These are phyloP conservation scores for Ciconia nigra DNA, from an alignment of 2,797 vertebrate species.

Conservation along the genomic window DNA sequence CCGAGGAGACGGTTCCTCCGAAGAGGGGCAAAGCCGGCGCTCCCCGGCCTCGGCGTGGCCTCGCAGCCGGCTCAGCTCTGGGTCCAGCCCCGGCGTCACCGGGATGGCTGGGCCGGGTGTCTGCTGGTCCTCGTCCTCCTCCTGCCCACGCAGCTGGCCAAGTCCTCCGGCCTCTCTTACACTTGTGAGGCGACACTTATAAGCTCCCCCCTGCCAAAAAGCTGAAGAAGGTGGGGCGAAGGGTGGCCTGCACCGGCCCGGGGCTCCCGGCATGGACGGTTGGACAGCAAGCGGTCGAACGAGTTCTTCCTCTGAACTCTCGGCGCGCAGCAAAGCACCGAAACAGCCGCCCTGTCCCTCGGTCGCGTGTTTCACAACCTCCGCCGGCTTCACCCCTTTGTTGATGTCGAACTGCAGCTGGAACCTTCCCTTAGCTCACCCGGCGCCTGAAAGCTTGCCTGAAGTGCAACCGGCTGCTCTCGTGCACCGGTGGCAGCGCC, in stretches of 20 bases:
- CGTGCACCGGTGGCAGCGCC: fast-evolving
- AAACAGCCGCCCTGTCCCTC: background rate
- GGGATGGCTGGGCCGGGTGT: fast-evolving
- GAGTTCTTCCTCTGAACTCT: conserved; percentile 2
- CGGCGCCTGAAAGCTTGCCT: background rate
- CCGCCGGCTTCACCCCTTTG: fast-evolving
- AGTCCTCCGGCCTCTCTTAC: background rate
- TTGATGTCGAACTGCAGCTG: background rate
- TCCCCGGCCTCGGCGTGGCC: background rate
- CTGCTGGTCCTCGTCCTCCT: background rate
- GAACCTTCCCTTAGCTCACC: background rate
- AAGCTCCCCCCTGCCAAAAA: background rate
- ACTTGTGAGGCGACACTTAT: background rate
- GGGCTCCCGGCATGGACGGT: background rate
- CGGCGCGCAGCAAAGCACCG: background rate
- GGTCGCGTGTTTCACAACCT: background rate
- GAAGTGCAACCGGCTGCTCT: fast-evolving
- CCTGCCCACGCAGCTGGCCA: background rate
- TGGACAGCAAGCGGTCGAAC: background rate
- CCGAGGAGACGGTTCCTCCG: background rate
- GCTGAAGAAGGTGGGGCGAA: conserved; percentile 6
- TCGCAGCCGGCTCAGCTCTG: fast-evolving
- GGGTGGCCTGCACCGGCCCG: background rate
- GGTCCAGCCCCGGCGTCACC: fast-evolving
- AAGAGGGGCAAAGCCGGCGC: background rate